Evolutionary conservation across 2,888 invertebrate species (phyloP).

Genomic region (Volucella inflata): DNA sequence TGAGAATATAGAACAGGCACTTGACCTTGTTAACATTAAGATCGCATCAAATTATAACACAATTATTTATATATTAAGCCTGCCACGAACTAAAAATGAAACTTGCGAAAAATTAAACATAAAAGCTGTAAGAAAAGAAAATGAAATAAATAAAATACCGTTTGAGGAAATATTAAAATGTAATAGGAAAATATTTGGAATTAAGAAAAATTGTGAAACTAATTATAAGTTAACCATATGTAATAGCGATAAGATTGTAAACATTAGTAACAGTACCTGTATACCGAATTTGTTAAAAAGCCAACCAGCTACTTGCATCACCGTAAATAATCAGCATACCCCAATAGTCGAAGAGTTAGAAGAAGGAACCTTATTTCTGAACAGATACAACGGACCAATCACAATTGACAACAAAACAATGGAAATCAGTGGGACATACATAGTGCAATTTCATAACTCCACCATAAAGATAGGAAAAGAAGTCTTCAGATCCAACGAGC

Average conservation of each 20-base stretch:
- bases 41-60: too few relatives aligned
- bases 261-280: conserved; percentile 49
- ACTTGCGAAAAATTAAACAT: too few relatives aligned
- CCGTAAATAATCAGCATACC: conserved; percentile 32
- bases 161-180: conserved; percentile 25
- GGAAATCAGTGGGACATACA: too few relatives aligned
- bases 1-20: too few relatives aligned
- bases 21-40: too few relatives aligned
- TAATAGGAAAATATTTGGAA: conserved; percentile 28
- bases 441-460: not conserved
- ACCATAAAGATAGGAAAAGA: conserved; percentile 21
- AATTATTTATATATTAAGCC: too few relatives aligned
- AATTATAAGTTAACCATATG: conserved; percentile 35
- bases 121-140: too few relatives aligned
- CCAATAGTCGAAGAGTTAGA: conserved; percentile 45
- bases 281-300: conserved; percentile 53
- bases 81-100: too few relatives aligned
- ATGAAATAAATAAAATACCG: conserved; percentile 13
- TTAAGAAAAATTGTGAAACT: conserved; percentile 40
- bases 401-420: too few relatives aligned
- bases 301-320: conserved; percentile 37
- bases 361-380: conserved; percentile 40
- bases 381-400: conserved; percentile 22
- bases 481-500: conserved; percentile 21
- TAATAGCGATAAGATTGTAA: too few relatives aligned